A percentile compares a stretch with the other conserved stretches of the same genome.
These are phyloP conservation scores for Chascanopsetta lugubris DNA, from an alignment of 2,113 vertebrate genomes.

Conservation along the genomic window DNA sequence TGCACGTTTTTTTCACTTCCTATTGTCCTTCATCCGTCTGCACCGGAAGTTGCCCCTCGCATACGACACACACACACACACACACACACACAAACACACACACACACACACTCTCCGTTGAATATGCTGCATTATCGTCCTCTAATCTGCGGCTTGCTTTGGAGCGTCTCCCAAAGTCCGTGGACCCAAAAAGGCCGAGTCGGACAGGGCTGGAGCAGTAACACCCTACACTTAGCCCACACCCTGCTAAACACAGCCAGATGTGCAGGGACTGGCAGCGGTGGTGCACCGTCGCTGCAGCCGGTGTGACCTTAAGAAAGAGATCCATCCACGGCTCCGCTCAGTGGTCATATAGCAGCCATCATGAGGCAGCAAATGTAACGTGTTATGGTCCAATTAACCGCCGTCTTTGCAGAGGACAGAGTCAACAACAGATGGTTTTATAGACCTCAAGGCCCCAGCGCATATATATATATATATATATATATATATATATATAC, in stretches of 20 bases:
- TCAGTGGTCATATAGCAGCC: conserved; percentile 21
- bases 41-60: too few relatives aligned
- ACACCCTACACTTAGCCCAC: conserved; percentile 81
- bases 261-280: conserved; percentile 68
- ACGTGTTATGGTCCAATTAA: conserved; percentile 44
- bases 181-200: conserved; percentile 65
- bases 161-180: conserved; percentile 64
- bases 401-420: conserved; percentile 33
- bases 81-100: conserved; percentile 46
- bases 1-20: too few relatives aligned
- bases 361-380: conserved; percentile 42
- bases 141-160: conserved; percentile 76
- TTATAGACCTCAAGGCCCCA: conserved; percentile 40
- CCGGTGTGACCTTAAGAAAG: neutral
- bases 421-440: conserved; percentile 54
- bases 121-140: conserved; percentile 59
- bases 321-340: neutral
- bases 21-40: too few relatives aligned
- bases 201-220: conserved; percentile 73
- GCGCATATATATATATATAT: conserved; percentile 33
- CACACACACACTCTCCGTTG: conserved; percentile 38
- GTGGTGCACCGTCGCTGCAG: conserved; percentile 51
- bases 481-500: too few relatives aligned
- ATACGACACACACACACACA: conserved; percentile 25
- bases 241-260: conserved; percentile 79